Evolutionary conservation across 2,113 vertebrate genomes (phyloP).

Genomic region (Podarcis cretensis): DNA sequence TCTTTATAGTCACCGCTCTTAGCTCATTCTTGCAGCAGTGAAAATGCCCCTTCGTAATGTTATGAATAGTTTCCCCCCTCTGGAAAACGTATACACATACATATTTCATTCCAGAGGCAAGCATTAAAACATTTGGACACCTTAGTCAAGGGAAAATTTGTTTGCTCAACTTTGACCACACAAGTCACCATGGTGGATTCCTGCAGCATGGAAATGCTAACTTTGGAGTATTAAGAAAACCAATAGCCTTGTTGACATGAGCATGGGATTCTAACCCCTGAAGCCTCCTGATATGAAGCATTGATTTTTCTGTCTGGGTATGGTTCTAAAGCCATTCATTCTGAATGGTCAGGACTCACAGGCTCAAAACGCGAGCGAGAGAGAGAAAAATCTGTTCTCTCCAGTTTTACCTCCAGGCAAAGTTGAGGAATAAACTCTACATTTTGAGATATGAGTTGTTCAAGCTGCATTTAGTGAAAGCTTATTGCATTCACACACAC

Average conservation of each 20-base stretch:
- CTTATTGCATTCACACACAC: conserved; percentile 75
- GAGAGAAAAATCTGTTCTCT: conserved; percentile 83
- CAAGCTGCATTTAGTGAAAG: conserved; percentile 80
- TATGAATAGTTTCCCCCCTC: neutral
- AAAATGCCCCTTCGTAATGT: neutral
- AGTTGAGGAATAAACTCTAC: conserved; percentile 88
- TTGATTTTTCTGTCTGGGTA: conserved; percentile 99
- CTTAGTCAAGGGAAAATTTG: conserved; percentile 82
- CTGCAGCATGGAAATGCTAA: conserved; percentile 92
- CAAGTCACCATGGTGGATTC: conserved; percentile 86
- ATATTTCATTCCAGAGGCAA: conserved; percentile 43
- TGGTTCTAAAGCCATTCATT: conserved; percentile 96
- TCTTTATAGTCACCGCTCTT: neutral
- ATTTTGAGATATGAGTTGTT: conserved; percentile 85
- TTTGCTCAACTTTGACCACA: conserved; percentile 94
- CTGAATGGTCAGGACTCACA: conserved; percentile 92
- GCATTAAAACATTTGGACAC: conserved; percentile 80
- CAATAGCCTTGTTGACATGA: conserved; percentile 99
- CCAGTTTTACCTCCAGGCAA: conserved; percentile 88
- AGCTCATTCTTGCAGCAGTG: neutral
- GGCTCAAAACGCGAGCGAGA: conserved; percentile 69
- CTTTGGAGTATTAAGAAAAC: conserved; percentile 99
- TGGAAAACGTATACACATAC: neutral
- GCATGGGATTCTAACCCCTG: conserved; percentile 98
- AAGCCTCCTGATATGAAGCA: conserved; percentile 99